Conservation (phyloP, 1,140 invertebrate genomes). For the Magallana gigas region DNA sequence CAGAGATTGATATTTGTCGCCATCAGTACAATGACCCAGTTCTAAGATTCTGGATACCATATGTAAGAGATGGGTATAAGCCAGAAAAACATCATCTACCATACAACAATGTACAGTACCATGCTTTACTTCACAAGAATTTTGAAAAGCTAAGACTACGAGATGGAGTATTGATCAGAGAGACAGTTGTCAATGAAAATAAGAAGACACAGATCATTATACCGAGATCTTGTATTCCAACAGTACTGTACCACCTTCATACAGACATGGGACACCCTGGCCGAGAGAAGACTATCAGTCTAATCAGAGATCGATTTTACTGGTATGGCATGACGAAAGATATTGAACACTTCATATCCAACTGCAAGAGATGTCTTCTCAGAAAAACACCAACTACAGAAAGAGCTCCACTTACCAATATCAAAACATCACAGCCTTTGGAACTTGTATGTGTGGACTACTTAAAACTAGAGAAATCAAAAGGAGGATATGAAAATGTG, state of each 20-base stretch:
- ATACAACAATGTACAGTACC: not conserved
- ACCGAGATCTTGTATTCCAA: not conserved
- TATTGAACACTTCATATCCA: not conserved
- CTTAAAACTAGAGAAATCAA: not conserved
- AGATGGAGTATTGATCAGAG: not conserved
- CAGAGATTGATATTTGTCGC: not conserved
- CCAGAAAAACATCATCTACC: not conserved
- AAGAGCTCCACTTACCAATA: not conserved
- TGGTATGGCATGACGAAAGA: conserved; percentile 4
- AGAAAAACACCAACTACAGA: not conserved
- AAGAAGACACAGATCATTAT: not conserved
- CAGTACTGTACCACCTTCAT: not conserved
- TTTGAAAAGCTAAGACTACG: not conserved
- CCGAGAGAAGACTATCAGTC: not conserved
- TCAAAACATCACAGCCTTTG: conserved; percentile 18
- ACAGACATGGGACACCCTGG: not conserved
- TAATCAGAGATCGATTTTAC: not conserved
- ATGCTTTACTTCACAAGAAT: not conserved
- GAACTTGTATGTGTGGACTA: conserved; percentile 36
- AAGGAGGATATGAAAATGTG: conserved; percentile 29
- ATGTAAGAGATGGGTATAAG: not conserved
- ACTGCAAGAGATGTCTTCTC: not conserved
- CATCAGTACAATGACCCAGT: not conserved
- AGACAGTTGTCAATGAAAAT: not conserved
- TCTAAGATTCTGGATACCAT: not conserved